Base-by-base conservation (phyloP, 2,888 invertebrate genomes). In the Macaria notata region DNA sequence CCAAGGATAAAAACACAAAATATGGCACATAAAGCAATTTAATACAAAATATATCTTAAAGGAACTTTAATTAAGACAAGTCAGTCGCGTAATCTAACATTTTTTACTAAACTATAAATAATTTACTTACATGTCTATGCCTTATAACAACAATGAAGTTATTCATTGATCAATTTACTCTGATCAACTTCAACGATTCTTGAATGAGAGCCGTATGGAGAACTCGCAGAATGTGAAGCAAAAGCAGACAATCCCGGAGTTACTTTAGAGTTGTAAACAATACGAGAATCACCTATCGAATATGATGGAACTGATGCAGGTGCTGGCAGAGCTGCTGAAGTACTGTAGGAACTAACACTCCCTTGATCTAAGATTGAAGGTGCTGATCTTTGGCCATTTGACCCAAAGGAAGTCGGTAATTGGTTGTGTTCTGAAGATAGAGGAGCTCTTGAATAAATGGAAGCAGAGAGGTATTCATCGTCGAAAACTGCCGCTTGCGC, bases 81-180 rank as follows among this genome's bases (percentile, higher is more conserved):
- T 80, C 80, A 81, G 78, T 79, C 79, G 78, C 78, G 71, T 73
- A 66, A 36, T 36, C 33, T 36, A 36, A 19, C 7, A 36, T 0
- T 6, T 7, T 36, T 36, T 7, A 36, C 33, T 6, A 6, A 36
- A 6, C 7, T 36, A 19, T 19, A 19, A 19, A 19, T 19, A 19
- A 38, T 61, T 9, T 31, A 63, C 64, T 63, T 55, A 52, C 58
- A 69, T 57, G 68, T 73, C 73, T 78, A 85, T 79, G 83, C 84
- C 47, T 76, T 66, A 57, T 83, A 81, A 49, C 38, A 38, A n/a
- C 2, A 19, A 19, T 19, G 2, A 1, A 36, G 1, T 36, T 36
- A 36, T 36, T 36, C 33, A 36, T 4, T 6, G 1, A 36, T 36
- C 7, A 36, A 36, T 36, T 36, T 36, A 36, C 33, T 36, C 33